Conservation (phyloP, 2,113 vertebrate genomes). For the Globicephala melas region DNA sequence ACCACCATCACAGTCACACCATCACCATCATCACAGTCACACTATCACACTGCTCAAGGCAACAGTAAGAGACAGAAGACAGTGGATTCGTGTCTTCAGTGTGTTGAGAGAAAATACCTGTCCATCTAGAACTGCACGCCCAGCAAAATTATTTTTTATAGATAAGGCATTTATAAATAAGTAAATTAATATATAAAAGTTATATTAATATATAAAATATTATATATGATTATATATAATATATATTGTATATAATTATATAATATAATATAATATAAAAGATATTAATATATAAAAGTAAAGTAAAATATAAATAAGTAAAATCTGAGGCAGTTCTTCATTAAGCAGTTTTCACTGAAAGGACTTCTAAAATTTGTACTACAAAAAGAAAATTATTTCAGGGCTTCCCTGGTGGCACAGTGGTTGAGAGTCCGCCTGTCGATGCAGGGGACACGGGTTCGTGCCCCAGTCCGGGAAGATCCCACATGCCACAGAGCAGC, state of each 20-base stretch:
- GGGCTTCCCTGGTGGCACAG: too few relatives aligned
- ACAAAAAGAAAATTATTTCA: background rate
- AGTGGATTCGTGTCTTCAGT: fast-evolving
- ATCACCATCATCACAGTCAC: background rate
- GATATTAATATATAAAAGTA: too few relatives aligned
- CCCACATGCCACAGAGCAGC: too few relatives aligned
- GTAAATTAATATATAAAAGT: too few relatives aligned
- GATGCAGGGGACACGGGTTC: too few relatives aligned
- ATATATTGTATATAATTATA: too few relatives aligned
- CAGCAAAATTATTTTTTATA: background rate
- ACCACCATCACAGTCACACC: background rate
- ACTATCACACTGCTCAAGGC: background rate
- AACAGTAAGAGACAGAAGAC: background rate
- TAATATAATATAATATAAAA: too few relatives aligned
- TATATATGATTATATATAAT: too few relatives aligned
- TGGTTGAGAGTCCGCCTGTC: too few relatives aligned
- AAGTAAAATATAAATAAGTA: background rate
- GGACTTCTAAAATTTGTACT: background rate
- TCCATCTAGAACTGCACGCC: background rate
- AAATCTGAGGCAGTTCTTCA: background rate
- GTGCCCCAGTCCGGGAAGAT: too few relatives aligned
- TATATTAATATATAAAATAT: too few relatives aligned
- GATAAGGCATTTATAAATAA: background rate
- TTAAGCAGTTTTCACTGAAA: background rate
- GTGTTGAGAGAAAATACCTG: background rate